A percentile compares a stretch with the other conserved stretches of the same genome.
These are phyloP conservation scores for Leptodactylus fallax DNA, from an alignment of 2,797 vertebrate species.

Conservation along the genomic window DNA sequence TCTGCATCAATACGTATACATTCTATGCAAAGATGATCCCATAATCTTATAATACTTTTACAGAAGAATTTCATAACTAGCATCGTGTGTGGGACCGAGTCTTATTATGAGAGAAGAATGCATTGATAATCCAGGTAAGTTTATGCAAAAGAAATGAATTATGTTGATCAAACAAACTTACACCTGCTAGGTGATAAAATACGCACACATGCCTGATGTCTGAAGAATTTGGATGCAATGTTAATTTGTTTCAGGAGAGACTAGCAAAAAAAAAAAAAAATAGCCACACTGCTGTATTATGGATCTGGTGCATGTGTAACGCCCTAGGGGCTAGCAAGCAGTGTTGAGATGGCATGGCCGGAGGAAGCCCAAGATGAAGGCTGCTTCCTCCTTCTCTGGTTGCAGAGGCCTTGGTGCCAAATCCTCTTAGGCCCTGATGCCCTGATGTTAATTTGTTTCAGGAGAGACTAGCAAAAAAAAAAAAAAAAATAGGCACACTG, in stretches of 20 bases:
- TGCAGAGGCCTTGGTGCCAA: no score
- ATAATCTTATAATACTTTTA: neutral
- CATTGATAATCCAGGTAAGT: conserved; percentile 7
- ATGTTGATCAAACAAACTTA: conserved; percentile 1
- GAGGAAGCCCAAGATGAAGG: no score
- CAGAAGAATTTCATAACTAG: neutral
- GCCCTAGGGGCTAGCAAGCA: no score
- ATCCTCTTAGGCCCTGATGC: no score
- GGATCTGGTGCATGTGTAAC: neutral
- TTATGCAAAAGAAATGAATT: conserved; percentile 29
- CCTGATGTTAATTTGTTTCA: neutral
- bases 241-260: neutral
- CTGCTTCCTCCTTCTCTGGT: no score
- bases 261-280: neutral
- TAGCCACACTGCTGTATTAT: neutral
- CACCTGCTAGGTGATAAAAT: neutral
- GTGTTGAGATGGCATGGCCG: no score
- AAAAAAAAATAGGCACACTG: neutral
- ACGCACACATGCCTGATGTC: neutral
- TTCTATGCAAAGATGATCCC: neutral
- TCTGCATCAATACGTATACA: neutral
- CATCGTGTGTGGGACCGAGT: conserved; percentile 15
- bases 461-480: neutral
- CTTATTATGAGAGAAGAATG: neutral
- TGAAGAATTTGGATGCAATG: no score